These are phyloP conservation scores for Melanerpes aurifrons DNA, from an alignment of 2,113 vertebrate genomes.

Conservation along the genomic window DNA sequence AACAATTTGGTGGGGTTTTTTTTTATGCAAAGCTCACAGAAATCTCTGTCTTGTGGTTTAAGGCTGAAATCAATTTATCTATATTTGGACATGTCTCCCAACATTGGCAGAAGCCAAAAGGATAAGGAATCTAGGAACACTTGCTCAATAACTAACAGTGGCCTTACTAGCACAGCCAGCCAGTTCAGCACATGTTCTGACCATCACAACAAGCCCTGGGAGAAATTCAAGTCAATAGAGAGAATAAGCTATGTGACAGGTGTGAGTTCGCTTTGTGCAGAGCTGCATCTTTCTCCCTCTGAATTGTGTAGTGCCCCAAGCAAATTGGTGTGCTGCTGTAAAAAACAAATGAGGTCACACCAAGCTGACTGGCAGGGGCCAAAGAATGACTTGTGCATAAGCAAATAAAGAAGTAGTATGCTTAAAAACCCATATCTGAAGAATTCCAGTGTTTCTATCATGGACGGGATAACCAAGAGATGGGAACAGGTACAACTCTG, in stretches of 20 bases:
- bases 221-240: neutral
- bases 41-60: slow-evolving; percentile 25
- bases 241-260: neutral
- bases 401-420: fast-evolving
- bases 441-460: neutral
- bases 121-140: neutral
- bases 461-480: neutral
- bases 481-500: neutral
- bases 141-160: slow-evolving; percentile 23
- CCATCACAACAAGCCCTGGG: neutral
- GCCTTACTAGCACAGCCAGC: neutral
- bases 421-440: neutral
- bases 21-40: slow-evolving; percentile 22
- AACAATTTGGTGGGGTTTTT: neutral
- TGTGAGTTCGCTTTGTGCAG: neutral
- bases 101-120: neutral
- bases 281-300: neutral
- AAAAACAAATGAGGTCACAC: neutral
- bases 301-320: neutral
- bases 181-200: neutral
- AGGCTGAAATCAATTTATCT: slow-evolving; percentile 53
- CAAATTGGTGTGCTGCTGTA: neutral
- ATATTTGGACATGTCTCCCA: neutral
- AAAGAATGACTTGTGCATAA: neutral
- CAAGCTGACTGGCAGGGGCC: neutral